These are phyloP conservation scores for Megamerina dolium DNA, from an alignment of 2,888 invertebrate species.

Conservation along the genomic window DNA sequence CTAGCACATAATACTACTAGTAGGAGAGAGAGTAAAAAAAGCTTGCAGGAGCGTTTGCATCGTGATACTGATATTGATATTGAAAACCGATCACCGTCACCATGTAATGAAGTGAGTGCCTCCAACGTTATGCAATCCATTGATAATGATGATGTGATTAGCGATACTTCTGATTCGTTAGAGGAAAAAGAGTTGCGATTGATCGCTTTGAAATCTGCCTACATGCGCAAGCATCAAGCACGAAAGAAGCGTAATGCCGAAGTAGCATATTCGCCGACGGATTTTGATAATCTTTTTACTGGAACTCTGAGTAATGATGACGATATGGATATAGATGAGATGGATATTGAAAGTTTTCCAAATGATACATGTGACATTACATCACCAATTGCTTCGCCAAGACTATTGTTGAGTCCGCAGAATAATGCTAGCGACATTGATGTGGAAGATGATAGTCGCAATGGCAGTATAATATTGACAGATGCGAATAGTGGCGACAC, in stretches of 20 bases:
- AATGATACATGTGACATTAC: slow-evolving; percentile 24
- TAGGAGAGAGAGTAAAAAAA: slow-evolving; percentile 9
- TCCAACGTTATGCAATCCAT: too few relatives aligned
- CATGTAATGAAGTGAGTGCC: too few relatives aligned
- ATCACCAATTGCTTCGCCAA: slow-evolving; percentile 46
- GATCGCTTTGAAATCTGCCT: slow-evolving; percentile 46
- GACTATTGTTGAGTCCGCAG: slow-evolving; percentile 27
- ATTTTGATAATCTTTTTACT: slow-evolving; percentile 38
- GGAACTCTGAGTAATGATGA: slow-evolving; percentile 24
- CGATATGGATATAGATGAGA: slow-evolving; percentile 25
- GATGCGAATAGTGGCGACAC: too few relatives aligned
- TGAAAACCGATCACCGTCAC: background rate
- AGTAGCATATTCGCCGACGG: slow-evolving; percentile 48
- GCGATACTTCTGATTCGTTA: slow-evolving; percentile 21
- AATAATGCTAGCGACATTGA: slow-evolving; percentile 10
- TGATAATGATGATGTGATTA: too few relatives aligned
- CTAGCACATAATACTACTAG: slow-evolving; percentile 23
- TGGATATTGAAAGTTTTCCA: too few relatives aligned
- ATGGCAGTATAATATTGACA: too few relatives aligned
- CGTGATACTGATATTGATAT: slow-evolving; percentile 6
- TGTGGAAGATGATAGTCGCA: slow-evolving; percentile 1
- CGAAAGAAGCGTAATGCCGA: slow-evolving; percentile 45
- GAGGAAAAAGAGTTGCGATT: slow-evolving; percentile 42
- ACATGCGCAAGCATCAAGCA: slow-evolving; percentile 42
- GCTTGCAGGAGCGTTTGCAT: slow-evolving; percentile 26